Base-by-base conservation (phyloP, 1,140 invertebrate species). In the Zelostemma sp. region DNA sequence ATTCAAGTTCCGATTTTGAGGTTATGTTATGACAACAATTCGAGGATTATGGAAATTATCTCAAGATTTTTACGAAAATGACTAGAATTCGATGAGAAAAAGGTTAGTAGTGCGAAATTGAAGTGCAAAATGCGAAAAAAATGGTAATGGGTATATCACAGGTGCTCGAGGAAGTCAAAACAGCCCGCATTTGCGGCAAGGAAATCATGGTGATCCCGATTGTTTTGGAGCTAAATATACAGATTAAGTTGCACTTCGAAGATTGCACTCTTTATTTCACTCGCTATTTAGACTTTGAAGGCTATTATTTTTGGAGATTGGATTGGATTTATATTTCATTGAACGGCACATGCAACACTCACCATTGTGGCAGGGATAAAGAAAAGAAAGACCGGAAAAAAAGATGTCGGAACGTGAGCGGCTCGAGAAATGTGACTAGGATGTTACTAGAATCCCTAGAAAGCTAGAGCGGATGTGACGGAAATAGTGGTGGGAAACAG, bases 211-310 rank as follows among this genome's bases (percentile, higher is more conserved):
- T n/a, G n/a, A n/a, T n/a, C n/a, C n/a, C 4, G 0, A 35, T 51
- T 51, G 11, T 51, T 51, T 51, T 1, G 14, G 15, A 6, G 3
- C 3, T 15, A 51, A 51, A 51, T 51, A 51, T 18, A 16, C 6
- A n/a, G 0, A 35, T 35, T 1, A n/a, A 8, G 15, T 16, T 1
- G 18, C 48, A 35, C 31, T 51, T 46, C 16, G 16, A 51, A 11
- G 18, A 16, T 35, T 51, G 6, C 16, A 46, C 6, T 46, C 15
- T 46, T 9, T 19, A n/a, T 46, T 19, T 19, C 43, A 46, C 17
- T 19, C 17, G 43, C 43, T 3, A 46, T 19, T 46, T 6, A 4
- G 8, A 19, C 18, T 21, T 4, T 12, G 11, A n/a, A n/a, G 3
- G 11, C 1, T 1, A 21, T 19, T 46, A 11, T 19, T 46, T 46